Evolutionary conservation across 2,113 vertebrate species (phyloP).

Genomic region (Gavialis gangeticus): DNA sequence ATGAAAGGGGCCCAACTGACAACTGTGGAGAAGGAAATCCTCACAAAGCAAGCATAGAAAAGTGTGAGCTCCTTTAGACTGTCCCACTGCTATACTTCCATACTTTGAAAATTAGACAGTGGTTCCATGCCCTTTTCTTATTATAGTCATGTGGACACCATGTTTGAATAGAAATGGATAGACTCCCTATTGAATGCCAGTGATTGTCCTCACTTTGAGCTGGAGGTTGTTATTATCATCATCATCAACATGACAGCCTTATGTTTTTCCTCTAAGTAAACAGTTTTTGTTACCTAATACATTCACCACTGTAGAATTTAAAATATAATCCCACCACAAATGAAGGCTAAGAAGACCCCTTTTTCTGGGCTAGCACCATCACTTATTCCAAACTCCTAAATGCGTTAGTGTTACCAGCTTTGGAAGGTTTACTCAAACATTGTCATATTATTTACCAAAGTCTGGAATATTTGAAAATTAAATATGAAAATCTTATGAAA

Average conservation of each 20-base stretch:
- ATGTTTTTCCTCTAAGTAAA: too few species aligned
- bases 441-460: slow-evolving; percentile 5
- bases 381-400: not conserved
- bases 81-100: not conserved
- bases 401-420: not conserved
- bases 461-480: not conserved
- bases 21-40: slow-evolving; percentile 21
- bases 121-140: not conserved
- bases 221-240: too few species aligned
- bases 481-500: not conserved
- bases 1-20: not conserved
- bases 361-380: not conserved
- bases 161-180: too few species aligned
- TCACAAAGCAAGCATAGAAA: not conserved
- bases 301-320: too few species aligned
- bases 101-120: not conserved
- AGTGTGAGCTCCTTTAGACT: not conserved
- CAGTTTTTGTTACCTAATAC: too few species aligned
- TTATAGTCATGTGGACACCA: too few species aligned
- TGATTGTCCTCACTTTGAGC: too few species aligned
- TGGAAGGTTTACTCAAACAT: not conserved
- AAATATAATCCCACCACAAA: too few species aligned
- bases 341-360: too few species aligned
- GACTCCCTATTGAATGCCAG: too few species aligned
- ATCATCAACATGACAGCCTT: too few species aligned